Evolutionary conservation across 2,888 invertebrate genomes (phyloP), one percentile per base, ranked within the genome.

Genomic region (Melangyna quadrimaculata): DNA sequence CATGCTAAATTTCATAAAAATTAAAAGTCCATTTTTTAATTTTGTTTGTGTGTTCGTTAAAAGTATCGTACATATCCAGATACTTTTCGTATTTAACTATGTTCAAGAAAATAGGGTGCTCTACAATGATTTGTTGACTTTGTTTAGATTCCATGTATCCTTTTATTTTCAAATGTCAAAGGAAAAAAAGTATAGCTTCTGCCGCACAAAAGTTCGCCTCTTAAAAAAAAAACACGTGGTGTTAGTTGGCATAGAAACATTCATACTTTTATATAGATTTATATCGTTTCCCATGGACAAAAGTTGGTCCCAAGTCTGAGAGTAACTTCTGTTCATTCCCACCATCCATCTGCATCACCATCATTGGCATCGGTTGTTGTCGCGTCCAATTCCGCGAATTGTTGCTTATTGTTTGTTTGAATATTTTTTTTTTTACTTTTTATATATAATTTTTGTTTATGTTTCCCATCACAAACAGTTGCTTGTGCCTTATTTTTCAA

Each of bases 261-360:
- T 51, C n/a, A 12, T 24, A 40, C n/a, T n/a, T n/a, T n/a, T n/a
- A 40, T n/a, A 70, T 3, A 55, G 37, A 59, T 63, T 43, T 61
- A 48, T 51, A n/a, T n/a, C n/a, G 19, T 27, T 80, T 80, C 63
- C 19, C 74, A 79, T 61, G 74, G 67, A 6, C n/a, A 43, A 69
- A 80, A 69, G 63, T 65, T 81, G 57, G 37, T 17, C 57, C 65
- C 75, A 24, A 48, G 71, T 43, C 48, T 77, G 57, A 53, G 22
- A 55, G 61, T 32, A 53, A 71, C 57, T 77, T 77, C 57, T 77
- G 61, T 48, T 71, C 40, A 40, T 81, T 81, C 81, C 78, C 81
- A 78, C 63, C 65, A 37, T 22, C 12, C 9, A 27, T 17, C 29
- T 17, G 3, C 51, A 2, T n/a, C 40, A 45, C 2, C 48, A 27